phyloP scores from a whole-genome alignment of 2,888 invertebrate species.

The Meta bourneti region DNA sequence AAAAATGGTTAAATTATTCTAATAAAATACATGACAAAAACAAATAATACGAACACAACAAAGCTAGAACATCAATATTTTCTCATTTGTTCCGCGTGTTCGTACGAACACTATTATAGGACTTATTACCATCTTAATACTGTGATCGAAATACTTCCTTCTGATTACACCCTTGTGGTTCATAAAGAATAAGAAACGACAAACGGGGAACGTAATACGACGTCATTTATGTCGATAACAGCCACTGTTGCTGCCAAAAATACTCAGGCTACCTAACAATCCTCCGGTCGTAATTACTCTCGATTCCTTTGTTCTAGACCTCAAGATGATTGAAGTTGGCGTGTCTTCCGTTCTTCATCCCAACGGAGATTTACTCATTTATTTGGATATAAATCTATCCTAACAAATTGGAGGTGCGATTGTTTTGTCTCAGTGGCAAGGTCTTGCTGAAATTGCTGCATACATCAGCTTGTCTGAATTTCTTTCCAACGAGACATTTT shows the following conservation, averaged over 20 bases:
- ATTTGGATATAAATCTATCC: not conserved
- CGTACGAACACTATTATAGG: too few species aligned
- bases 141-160: not conserved
- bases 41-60: too few species aligned
- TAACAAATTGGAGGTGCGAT: not conserved
- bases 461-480: too few species aligned
- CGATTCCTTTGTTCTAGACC: not conserved
- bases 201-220: not conserved
- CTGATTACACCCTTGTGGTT: not conserved
- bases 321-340: constrained; percentile 1
- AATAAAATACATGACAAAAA: too few species aligned
- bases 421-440: not conserved
- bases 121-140: too few species aligned
- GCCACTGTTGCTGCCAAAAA: constrained; percentile 15
- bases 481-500: too few species aligned
- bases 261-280: constrained; percentile 10
- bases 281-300: constrained; percentile 29
- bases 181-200: not conserved
- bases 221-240: not conserved
- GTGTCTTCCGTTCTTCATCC: not conserved
- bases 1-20: too few species aligned
- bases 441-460: too few species aligned
- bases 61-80: too few species aligned
- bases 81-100: too few species aligned
- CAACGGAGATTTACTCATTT: not conserved